Base-by-base conservation (phyloP, 2,888 invertebrate genomes). In the Sarcophaga variegata region DNA sequence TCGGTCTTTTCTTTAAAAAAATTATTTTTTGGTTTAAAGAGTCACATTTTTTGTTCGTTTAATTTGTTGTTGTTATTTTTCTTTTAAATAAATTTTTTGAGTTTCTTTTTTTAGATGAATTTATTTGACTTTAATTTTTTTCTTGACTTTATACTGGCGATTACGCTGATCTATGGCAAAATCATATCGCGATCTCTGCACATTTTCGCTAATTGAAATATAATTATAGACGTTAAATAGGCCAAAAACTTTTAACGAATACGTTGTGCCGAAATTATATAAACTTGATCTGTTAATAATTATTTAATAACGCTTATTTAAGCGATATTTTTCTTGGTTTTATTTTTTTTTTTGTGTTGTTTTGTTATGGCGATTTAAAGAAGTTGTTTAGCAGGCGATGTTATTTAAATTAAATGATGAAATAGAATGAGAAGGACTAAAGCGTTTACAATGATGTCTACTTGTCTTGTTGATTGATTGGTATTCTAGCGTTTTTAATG, bases 101-200 rank as follows among this genome's bases (percentile, higher is more conserved):
- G 59, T 12, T 49, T 79, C 76, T 79, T 67, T 59, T 78, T 60
- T 74, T 85, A 71, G 67, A 76, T 80, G 20, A 81, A 70, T 74
- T 88, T 90, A 90, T 81, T 92, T 91, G 74, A 91, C 89, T 88
- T 92, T 91, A 87, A 92, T 92, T 93, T 93, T 93, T 93, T 93
- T 93, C 92, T 93, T 93, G 89, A 93, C 91, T 91, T 93, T 93
- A 81, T 93, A 93, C 86, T 93, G 93, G 83, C 93, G 92, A 91
- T 93, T 92, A 86, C 93, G 92, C 90, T 93, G 92, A 92, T 93
- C 93, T 93, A 93, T 92, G 91, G 91, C 93, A 90, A 93, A 92
- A 91, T 92, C 94, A 94, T 94, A 94, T 94, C 94, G 92, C 94
- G 94, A 94, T 94, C 94, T 93, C 93, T 93, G 93, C 94, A 94